Evolutionary conservation across 2,888 invertebrate genomes (phyloP), one percentile per base, ranked within the genome.

Genomic region (Uloborus plumipes): DNA sequence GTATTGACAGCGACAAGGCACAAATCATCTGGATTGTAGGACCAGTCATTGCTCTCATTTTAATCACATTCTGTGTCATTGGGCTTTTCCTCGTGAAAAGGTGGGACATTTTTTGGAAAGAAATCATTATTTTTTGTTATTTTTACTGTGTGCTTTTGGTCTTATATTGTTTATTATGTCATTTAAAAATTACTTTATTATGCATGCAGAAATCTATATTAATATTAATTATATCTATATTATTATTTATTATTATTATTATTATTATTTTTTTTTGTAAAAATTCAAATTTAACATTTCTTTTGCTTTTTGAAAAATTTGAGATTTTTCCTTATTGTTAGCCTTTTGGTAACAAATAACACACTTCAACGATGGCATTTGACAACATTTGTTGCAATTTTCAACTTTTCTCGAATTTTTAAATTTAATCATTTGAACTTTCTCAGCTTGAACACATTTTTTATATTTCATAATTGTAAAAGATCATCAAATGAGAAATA

Each of bases 21-120:
- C 82, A 78, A 31, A 67, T 84, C 13, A 62, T 84, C 2, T 84
- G 82, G 81, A 82, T 84, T 15, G 64, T 84, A 15, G 82, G 73
- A 18, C 84, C 82, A n/a, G 73, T 84, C 11, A 66, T 84, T 39
- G 78, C 80, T 20, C 55, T 82, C 9, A 53, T 84, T 62, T 59
- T 84, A n/a, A 61, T 78, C n/a, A 71, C 77, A 11, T 79, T 77
- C 50, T 53, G 78, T 58, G 65, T 82, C 50, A 74, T 75, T 66
- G 78, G 50, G 11, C 50, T 84, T 18, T 78, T 81, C 61, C 47
- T 78, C 15, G 70, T 82, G 71, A 84, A 78, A 66, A 82, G 84
- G 84, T 84, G 20, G 73, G 76, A 58, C 3, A 39, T 22, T 26
- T 47, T 72, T 22, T 51, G 53, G 4, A 53, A 15, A 3, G 9